A percentile compares a stretch with the other conserved stretches of the same genome.
Evolutionary conservation across 2,797 vertebrate genomes (phyloP).

Genomic region (Hylomyscus alleni): DNA sequence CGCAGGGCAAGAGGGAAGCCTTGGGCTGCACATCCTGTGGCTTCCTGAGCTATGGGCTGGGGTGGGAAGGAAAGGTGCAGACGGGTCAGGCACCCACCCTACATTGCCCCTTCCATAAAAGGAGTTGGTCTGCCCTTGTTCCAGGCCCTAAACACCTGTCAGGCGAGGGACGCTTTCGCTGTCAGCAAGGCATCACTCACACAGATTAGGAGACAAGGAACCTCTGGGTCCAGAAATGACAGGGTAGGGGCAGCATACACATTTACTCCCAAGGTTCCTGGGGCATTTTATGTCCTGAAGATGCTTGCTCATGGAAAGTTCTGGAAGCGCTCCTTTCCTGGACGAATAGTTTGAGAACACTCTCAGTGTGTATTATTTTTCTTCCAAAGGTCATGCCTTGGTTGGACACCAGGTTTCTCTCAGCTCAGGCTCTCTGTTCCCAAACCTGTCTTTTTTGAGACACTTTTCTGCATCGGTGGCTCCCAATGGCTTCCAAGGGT

Average conservation of each 20-base stretch:
- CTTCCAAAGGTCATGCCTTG: not conserved
- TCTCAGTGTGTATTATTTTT: not conserved
- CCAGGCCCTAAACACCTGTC: constrained; percentile 69
- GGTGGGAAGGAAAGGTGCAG: not conserved
- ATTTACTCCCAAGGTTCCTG: not conserved
- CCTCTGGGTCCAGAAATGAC: not conserved
- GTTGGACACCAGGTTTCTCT: not conserved
- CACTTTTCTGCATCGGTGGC: not conserved
- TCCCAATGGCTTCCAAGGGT: not conserved
- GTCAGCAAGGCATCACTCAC: constrained; percentile 59
- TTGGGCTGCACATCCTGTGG: not conserved
- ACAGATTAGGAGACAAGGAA: constrained; percentile 60
- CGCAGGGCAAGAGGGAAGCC: constrained; percentile 58
- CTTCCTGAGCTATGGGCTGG: not conserved
- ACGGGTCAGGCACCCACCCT: not conserved
- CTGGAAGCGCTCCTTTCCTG: constrained; percentile 27
- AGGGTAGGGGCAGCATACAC: not conserved
- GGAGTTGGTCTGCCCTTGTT: not conserved
- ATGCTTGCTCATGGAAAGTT: not conserved
- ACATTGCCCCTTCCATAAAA: constrained; percentile 21
- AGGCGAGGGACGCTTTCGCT: not conserved
- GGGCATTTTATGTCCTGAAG: not conserved
- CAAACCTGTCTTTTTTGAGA: not conserved
- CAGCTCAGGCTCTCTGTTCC: not conserved
- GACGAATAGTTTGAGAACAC: not conserved